Conservation (phyloP, 2,113 vertebrate species). For the Genyomyrus donnyi region DNA sequence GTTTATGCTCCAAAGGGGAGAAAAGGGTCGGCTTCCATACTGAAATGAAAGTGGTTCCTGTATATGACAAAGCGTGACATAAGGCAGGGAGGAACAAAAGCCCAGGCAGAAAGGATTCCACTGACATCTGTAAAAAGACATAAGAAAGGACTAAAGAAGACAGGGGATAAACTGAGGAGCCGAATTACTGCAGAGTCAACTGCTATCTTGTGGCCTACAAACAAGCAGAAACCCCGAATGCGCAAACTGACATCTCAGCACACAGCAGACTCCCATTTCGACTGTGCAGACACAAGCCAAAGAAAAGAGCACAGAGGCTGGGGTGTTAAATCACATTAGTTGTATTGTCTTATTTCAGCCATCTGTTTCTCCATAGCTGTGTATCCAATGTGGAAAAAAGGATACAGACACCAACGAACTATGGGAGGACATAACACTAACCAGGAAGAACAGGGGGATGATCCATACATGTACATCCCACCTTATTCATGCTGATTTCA, state of each 20-base stretch:
- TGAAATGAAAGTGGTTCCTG: not conserved
- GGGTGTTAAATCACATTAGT: not conserved
- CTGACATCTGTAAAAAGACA: conserved; percentile 13
- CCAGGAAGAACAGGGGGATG: not conserved
- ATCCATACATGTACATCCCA: not conserved
- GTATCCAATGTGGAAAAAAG: not conserved
- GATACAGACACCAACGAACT: not conserved
- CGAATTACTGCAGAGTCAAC: not conserved
- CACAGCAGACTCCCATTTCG: not conserved
- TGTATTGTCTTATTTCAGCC: not conserved
- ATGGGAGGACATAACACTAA: not conserved
- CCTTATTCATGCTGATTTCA: not conserved
- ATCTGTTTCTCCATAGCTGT: not conserved
- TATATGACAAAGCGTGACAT: conserved; percentile 11
- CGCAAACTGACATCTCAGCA: not conserved
- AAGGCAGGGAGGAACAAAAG: not conserved
- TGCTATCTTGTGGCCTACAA: conserved; percentile 11
- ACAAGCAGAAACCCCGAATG: not conserved
- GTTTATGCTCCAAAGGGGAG: not conserved
- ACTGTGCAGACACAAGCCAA: not conserved
- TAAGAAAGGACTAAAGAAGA: conserved; percentile 15
- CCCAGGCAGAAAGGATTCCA: conserved; percentile 28
- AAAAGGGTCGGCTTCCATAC: not conserved
- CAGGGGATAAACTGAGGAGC: conserved; percentile 9
- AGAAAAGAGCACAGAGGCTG: not conserved